Percentiles rank a stretch among this genome's conserved stretches.
Conservation (phyloP, 2,113 vertebrate species). For the Notothenia coriiceps region DNA sequence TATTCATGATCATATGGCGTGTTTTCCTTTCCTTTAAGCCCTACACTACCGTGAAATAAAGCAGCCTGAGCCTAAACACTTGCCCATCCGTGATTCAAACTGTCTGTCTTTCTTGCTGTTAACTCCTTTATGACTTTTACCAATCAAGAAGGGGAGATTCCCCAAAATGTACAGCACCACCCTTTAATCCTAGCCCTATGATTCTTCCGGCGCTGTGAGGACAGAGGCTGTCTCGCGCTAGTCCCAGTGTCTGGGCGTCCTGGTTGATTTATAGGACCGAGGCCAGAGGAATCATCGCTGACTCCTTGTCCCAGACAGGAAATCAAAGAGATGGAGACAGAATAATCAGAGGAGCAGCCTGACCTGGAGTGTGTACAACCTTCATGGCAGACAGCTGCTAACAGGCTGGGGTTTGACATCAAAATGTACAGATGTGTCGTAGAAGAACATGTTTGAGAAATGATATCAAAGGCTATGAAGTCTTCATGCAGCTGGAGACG, state of each 20-base stretch:
- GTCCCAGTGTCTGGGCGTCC: slow-evolving; percentile 48
- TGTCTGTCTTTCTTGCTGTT: neutral
- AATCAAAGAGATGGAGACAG: slow-evolving; percentile 72
- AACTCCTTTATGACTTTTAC: slow-evolving; percentile 75
- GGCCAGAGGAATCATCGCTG: slow-evolving; percentile 70
- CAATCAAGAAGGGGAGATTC: slow-evolving; percentile 57
- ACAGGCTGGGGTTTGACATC: slow-evolving; percentile 17
- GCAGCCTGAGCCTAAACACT: neutral
- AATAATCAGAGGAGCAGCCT: slow-evolving; percentile 69
- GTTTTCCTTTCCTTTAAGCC: slow-evolving; percentile 9
- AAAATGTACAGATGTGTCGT: slow-evolving; percentile 30
- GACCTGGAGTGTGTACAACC: slow-evolving; percentile 60
- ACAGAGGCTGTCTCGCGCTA: slow-evolving; percentile 48
- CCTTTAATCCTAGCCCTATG: slow-evolving; percentile 82
- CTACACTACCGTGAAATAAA: neutral
- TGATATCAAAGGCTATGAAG: neutral
- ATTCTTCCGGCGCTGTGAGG: slow-evolving; percentile 69
- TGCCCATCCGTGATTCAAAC: neutral
- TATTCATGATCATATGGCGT: neutral
- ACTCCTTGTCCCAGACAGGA: slow-evolving; percentile 73
- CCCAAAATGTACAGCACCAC: slow-evolving; percentile 82
- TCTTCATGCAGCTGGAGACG: no score
- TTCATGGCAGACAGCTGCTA: slow-evolving; percentile 40
- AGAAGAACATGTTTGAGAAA: neutral
- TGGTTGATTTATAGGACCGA: slow-evolving; percentile 73